Conservation (phyloP, 2,797 vertebrate genomes). For the Sebastes reedi region DNA sequence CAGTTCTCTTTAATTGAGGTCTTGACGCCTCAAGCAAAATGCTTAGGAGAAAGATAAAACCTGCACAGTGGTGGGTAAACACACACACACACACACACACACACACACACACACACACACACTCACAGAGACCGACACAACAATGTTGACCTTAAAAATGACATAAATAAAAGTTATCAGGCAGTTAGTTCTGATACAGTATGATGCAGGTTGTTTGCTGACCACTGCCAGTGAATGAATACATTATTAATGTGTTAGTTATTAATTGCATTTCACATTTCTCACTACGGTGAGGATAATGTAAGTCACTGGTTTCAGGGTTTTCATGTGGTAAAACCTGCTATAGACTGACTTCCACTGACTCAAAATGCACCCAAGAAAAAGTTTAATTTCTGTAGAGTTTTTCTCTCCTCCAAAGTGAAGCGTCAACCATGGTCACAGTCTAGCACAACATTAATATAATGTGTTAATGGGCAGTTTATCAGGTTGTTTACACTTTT, state of each 20-base stretch:
- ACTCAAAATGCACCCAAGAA: background rate
- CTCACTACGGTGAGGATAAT: background rate
- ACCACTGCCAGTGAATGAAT: background rate
- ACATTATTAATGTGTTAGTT: conserved; percentile 9
- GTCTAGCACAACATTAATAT: background rate
- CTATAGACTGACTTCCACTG: background rate
- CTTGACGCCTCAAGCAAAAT: conserved; percentile 71
- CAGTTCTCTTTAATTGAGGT: conserved; percentile 77
- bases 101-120: conserved; percentile 27
- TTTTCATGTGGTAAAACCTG: background rate
- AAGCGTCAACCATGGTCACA: background rate
- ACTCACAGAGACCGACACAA: conserved; percentile 26
- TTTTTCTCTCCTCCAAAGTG: background rate
- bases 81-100: background rate
- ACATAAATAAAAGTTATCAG: conserved; percentile 46
- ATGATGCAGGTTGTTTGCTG: conserved; percentile 5
- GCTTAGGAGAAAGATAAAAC: conserved; percentile 69
- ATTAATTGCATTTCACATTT: conserved; percentile 5
- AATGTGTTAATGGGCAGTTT: background rate
- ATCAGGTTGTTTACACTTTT: background rate
- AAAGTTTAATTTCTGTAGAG: background rate
- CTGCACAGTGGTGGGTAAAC: conserved; percentile 61
- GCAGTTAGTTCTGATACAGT: conserved; percentile 7
- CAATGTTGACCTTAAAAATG: conserved; percentile 52
- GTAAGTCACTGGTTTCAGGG: background rate